Conservation (phyloP, 1,140 invertebrate genomes). For the Bradynema listronoti region DNA sequence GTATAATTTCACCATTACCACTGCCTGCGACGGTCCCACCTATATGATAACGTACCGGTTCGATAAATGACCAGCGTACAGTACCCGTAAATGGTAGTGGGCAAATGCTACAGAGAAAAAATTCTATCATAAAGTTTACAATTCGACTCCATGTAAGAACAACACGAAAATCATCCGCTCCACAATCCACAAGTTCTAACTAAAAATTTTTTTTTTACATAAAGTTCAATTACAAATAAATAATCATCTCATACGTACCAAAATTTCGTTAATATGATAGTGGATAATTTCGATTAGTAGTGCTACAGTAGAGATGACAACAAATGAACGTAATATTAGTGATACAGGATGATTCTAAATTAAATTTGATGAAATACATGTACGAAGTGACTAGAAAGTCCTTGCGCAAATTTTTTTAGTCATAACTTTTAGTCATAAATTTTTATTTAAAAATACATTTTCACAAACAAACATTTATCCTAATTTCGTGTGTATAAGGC, state of each 20-base stretch:
- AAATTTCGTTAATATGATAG: constrained; percentile 53
- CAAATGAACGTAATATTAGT: constrained; percentile 37
- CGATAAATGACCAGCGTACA: constrained; percentile 42
- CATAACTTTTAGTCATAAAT: too few species aligned
- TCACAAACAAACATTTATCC: too few species aligned
- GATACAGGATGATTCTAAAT: constrained; percentile 38
- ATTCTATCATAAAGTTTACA: constrained; percentile 43
- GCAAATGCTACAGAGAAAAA: constrained; percentile 43
- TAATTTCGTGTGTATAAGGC: too few species aligned
- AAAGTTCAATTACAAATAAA: too few species aligned
- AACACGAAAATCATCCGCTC: constrained; percentile 55
- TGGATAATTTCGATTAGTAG: constrained; percentile 49
- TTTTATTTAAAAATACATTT: too few species aligned
- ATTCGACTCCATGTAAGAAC: constrained; percentile 44
- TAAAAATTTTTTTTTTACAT: too few species aligned
- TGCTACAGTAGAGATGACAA: constrained; percentile 48
- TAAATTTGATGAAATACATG: too few species aligned
- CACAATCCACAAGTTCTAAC: constrained; percentile 55
- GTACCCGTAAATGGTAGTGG: constrained; percentile 39
- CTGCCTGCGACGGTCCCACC: not conserved
- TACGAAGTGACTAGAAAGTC: too few species aligned
- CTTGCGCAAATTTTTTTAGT: too few species aligned
- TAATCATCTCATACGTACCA: constrained; percentile 40
- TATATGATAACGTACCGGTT: constrained; percentile 22
- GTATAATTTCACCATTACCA: constrained; percentile 18